A percentile compares a stretch with the other conserved stretches of the same genome.
Conservation (phyloP, 2,113 vertebrate species). For the Apteryx owenii region DNA sequence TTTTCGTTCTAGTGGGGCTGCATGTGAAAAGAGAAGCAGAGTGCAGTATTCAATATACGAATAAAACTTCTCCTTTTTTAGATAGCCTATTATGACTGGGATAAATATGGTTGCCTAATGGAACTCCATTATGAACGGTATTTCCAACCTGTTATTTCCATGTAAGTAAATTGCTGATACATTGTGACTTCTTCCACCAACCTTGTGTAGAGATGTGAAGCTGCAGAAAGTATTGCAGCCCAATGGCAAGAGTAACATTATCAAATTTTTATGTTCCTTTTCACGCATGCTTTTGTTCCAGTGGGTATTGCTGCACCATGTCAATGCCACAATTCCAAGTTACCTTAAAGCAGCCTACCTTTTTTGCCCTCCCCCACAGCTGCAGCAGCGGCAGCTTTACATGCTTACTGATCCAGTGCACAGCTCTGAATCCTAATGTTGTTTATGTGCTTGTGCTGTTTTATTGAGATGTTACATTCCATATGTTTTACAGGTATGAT, state of each 20-base stretch:
- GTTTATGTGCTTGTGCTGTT: not conserved
- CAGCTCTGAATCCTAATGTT: not conserved
- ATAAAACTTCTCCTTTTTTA: slow-evolving; percentile 30
- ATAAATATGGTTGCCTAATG: slow-evolving; percentile 51
- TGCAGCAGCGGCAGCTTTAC: not conserved
- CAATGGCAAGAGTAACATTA: not conserved
- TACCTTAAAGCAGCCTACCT: not conserved
- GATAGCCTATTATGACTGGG: slow-evolving; percentile 27
- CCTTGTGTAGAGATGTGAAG: not conserved
- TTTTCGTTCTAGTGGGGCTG: not conserved
- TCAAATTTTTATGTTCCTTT: not conserved
- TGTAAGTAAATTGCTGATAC: slow-evolving; percentile 43
- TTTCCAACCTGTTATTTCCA: slow-evolving; percentile 38
- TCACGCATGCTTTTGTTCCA: not conserved
- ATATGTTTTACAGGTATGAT: slow-evolving; percentile 25
- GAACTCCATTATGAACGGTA: not conserved
- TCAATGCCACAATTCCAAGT: not conserved
- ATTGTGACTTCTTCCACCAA: not conserved
- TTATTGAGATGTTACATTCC: not conserved
- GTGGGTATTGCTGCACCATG: not conserved
- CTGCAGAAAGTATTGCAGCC: not conserved
- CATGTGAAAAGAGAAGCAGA: not conserved
- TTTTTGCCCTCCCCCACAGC: not conserved
- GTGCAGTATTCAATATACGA: not conserved
- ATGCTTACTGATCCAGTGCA: not conserved